Percentiles rank a stretch among this genome's conserved stretches.
Evolutionary conservation across 2,113 vertebrate genomes (phyloP).

Genomic region (Rhipidura dahli): DNA sequence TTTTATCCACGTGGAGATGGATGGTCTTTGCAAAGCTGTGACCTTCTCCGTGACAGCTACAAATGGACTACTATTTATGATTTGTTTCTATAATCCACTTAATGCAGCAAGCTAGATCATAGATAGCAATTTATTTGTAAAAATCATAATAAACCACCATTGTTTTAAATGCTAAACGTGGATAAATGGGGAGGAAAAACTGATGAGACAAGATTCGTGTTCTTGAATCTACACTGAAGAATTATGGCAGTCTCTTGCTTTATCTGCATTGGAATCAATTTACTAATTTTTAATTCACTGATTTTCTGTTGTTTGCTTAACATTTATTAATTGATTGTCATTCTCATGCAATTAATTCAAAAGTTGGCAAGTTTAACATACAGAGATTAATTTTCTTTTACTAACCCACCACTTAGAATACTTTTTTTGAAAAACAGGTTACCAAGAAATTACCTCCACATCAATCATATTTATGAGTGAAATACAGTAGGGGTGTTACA

Average conservation of each 20-base stretch:
- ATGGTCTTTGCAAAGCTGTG: slow-evolving; percentile 47
- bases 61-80: slow-evolving; percentile 46
- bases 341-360: slow-evolving; percentile 70
- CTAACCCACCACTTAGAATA: slow-evolving; percentile 63
- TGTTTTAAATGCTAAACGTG: slow-evolving; percentile 51
- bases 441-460: slow-evolving; percentile 62
- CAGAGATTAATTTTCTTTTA: slow-evolving; percentile 75
- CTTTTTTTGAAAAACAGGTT: slow-evolving; percentile 40
- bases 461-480: slow-evolving; percentile 69
- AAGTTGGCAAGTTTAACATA: slow-evolving; percentile 71
- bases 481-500: slow-evolving; percentile 39
- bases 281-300: slow-evolving; percentile 74
- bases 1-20: not conserved
- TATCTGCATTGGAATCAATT: slow-evolving; percentile 72
- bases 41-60: slow-evolving; percentile 61
- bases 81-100: slow-evolving; percentile 62
- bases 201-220: slow-evolving; percentile 1
- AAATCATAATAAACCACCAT: slow-evolving; percentile 61
- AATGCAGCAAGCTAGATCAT: slow-evolving; percentile 40
- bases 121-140: slow-evolving; percentile 69
- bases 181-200: slow-evolving; percentile 12
- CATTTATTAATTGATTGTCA: slow-evolving; percentile 76
- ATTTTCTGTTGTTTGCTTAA: slow-evolving; percentile 76
- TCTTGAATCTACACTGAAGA: slow-evolving; percentile 31
- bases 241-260: slow-evolving; percentile 51